phyloP scores from a whole-genome alignment of 2,888 invertebrate genomes.

The Ornithoptera priamus region DNA sequence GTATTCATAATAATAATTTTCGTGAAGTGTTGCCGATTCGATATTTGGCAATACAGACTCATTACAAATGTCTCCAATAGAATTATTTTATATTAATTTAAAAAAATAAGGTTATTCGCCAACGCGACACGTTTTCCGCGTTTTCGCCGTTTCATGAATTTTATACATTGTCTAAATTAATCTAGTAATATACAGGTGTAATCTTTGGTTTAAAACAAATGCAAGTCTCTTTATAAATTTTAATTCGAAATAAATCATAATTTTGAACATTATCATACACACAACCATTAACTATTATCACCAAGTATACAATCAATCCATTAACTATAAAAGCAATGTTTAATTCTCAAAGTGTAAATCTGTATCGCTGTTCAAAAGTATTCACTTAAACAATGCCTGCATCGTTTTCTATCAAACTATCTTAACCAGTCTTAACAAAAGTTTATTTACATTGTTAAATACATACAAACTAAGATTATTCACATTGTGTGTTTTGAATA shows the following conservation, averaged over 20 bases:
- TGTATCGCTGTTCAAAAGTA: neutral
- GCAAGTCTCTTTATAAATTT: neutral
- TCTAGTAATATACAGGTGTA: constrained; percentile 31
- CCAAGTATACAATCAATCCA: constrained; percentile 1
- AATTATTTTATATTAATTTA: no score
- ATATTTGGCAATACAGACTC: neutral
- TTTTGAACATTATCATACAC: constrained; percentile 12
- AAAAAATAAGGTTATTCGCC: no score
- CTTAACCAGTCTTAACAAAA: constrained; percentile 19
- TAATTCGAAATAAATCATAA: constrained; percentile 19
- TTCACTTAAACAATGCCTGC: constrained; percentile 2
- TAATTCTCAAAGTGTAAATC: neutral
- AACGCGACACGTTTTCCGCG: constrained; percentile 20
- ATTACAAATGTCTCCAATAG: neutral
- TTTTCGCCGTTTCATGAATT: constrained; percentile 24
- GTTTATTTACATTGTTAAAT: constrained; percentile 27
- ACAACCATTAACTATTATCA: constrained; percentile 1
- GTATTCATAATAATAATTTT: no score
- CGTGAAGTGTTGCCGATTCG: no score
- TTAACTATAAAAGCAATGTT: constrained; percentile 5
- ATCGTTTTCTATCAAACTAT: constrained; percentile 9
- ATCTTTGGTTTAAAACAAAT: constrained; percentile 36
- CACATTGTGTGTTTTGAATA: constrained; percentile 3
- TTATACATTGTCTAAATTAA: constrained; percentile 27
- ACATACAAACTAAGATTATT: constrained; percentile 11